phyloP scores from a whole-genome alignment of 2,113 vertebrate genomes.

The Coptodon rendalli region DNA sequence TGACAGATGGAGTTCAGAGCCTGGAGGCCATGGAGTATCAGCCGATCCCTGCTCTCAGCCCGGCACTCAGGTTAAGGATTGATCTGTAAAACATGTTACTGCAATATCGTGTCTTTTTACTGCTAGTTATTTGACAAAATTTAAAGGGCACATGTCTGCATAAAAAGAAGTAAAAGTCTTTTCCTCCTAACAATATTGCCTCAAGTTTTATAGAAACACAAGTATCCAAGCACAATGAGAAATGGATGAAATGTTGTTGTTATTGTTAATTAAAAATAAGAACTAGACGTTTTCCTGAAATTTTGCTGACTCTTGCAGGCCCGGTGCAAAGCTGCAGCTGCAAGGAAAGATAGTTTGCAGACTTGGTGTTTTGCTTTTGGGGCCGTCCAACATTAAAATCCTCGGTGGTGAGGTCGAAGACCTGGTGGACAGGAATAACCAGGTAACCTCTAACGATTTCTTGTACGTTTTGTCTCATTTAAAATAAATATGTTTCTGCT shows the following conservation, averaged over 20 bases:
- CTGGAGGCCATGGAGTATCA: conserved; percentile 93
- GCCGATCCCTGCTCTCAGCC: conserved; percentile 76
- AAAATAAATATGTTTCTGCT: background rate
- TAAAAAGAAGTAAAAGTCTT: background rate
- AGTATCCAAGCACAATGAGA: background rate
- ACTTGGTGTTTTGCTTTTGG: conserved; percentile 87
- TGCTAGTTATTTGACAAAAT: background rate
- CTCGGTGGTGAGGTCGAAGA: conserved; percentile 90
- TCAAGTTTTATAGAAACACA: background rate
- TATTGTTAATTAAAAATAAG: background rate
- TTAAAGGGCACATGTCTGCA: background rate
- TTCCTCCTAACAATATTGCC: background rate
- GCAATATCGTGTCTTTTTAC: background rate
- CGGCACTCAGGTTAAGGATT: conserved; percentile 48
- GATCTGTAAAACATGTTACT: background rate
- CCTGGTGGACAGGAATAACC: conserved; percentile 72
- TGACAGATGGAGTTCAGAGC: conserved; percentile 89
- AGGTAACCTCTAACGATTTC: conserved; percentile 42
- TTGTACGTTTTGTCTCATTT: background rate
- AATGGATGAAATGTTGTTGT: background rate
- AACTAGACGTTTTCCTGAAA: background rate
- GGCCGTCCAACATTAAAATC: conserved; percentile 84
- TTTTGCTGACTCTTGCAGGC: conserved; percentile 55
- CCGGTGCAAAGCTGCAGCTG: conserved; percentile 85
- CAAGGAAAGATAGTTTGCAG: conserved; percentile 80